A percentile compares a stretch with the other conserved stretches of the same genome.
These are phyloP conservation scores for Macaca nemestrina DNA, from an alignment of 2,113 vertebrate species.

Conservation along the genomic window DNA sequence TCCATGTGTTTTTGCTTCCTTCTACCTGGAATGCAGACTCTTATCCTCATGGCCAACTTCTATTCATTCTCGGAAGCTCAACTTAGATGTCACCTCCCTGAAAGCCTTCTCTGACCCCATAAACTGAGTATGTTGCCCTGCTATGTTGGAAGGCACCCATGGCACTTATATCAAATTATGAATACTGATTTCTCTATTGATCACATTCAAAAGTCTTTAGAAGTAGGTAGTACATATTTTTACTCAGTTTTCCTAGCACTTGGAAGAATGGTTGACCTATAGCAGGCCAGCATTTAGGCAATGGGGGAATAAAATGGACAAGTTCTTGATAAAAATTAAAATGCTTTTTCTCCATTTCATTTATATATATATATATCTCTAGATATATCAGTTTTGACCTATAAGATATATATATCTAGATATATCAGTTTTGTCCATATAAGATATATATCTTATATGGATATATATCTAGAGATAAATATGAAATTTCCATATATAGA, in stretches of 20 bases:
- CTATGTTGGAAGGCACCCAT: background rate
- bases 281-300: background rate
- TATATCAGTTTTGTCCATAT: no score
- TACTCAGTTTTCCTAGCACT: background rate
- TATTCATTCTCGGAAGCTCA: background rate
- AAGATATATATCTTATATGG: no score
- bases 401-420: no score
- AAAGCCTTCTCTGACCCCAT: background rate
- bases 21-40: background rate
- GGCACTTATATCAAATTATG: background rate
- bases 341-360: background rate
- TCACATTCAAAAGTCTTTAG: background rate
- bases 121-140: background rate
- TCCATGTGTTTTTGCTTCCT: background rate
- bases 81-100: background rate
- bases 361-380: no score
- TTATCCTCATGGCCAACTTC: background rate
- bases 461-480: no score
- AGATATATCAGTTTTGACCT: no score
- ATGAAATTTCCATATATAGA: no score
- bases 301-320: background rate
- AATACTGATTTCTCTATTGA: background rate
- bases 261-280: background rate
- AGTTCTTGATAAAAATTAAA: conserved; percentile 17
- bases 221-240: background rate